Base-by-base conservation (phyloP, 2,797 vertebrate genomes). In the Galaxias olidus region DNA sequence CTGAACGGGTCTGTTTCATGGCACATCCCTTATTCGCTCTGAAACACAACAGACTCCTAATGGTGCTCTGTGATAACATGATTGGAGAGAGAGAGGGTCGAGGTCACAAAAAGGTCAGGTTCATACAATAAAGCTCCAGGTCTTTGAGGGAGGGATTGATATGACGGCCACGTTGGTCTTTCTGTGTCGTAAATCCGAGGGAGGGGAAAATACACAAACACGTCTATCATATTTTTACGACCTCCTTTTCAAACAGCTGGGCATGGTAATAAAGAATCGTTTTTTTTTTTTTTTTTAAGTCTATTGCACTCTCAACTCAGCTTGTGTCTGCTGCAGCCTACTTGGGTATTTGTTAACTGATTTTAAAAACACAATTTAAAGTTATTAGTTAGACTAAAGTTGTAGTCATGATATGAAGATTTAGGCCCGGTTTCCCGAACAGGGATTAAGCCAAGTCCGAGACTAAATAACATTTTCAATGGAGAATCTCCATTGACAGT, bases 21-120 rank as follows among this genome's bases (percentile, higher is more conserved):
- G 65, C 71, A 75, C 10, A 2, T 66, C 54, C 55, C 45, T 72
- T 51, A 61, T 68, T 51, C 49, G 43, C 59, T 65, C 60, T 56
- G 53, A 76, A 69, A 69, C 66, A 48, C 73, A 72, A 70, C 61
- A 53, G 43, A 17, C 45, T 56, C 48, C 67, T 57, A 63, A 76
- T 12, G 46, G 46, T 14, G 1, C 11, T 6, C 30, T 30, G 30
- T 30, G 30, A 30, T 2, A 30, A 30, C 30, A 6, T 6, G 6
- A 30, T 30, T 2, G 30, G 30, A 30, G 6, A 30, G 30, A 30
- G 30, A 30, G 68, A 68, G 65, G 59, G 53, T 58, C 45, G 52
- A 79, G 77, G 81, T 77, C 30, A 18, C 45, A 4, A 5, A 48
- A 82, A 85, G 82, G 85, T 81, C 72, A 44, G 10, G 68, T 74